These are phyloP conservation scores for Drymodes brunneopygia DNA, from an alignment of 2,113 vertebrate genomes.

Conservation along the genomic window DNA sequence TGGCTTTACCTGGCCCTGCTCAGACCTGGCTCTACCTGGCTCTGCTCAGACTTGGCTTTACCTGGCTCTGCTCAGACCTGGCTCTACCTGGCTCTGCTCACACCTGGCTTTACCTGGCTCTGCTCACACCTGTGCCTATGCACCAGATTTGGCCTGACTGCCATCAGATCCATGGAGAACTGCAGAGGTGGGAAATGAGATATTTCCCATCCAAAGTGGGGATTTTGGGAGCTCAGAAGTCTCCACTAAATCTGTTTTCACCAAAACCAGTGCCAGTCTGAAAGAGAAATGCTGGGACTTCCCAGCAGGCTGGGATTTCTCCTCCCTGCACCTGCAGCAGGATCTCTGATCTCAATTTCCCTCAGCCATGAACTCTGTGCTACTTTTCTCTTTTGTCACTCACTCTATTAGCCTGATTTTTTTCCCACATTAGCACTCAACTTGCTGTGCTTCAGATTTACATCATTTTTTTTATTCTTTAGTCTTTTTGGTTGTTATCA, in stretches of 20 bases:
- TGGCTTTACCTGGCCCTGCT: neutral
- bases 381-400: neutral
- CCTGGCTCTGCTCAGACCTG: neutral
- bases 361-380: neutral
- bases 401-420: neutral
- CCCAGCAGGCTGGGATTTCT: neutral
- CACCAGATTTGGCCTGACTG: neutral
- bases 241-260: neutral
- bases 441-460: neutral
- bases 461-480: neutral
- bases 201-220: neutral
- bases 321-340: neutral
- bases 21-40: neutral
- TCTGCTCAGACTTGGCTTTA: neutral
- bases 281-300: neutral
- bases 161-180: neutral
- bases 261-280: neutral
- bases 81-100: neutral
- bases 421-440: neutral
- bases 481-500: neutral
- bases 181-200: neutral
- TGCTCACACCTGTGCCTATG: neutral
- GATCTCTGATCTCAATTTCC: neutral
- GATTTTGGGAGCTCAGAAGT: neutral
- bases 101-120: neutral